Evolutionary conservation across 2,888 invertebrate genomes (phyloP).

Genomic region (Catocala fraxini): DNA sequence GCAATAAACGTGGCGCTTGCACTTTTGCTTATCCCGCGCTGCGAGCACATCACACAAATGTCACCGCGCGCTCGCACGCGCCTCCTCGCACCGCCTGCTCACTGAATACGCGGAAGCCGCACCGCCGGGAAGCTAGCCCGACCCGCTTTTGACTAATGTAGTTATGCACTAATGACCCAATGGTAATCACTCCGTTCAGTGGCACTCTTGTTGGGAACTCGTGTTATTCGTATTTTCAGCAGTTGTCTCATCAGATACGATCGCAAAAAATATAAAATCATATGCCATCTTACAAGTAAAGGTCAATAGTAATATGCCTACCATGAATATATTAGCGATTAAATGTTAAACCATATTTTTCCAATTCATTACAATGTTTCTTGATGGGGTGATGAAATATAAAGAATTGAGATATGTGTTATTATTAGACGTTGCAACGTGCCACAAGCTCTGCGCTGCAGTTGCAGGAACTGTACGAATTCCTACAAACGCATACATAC

Average conservation of each 20-base stretch:
- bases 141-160: background rate
- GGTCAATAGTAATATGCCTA: too few species aligned
- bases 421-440: conserved; percentile 33
- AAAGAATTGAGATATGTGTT: background rate
- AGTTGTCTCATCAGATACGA: too few species aligned
- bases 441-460: background rate
- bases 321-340: too few species aligned
- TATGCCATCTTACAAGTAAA: too few species aligned
- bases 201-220: too few species aligned
- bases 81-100: background rate
- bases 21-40: conserved; percentile 15
- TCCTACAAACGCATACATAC: conserved; percentile 16
- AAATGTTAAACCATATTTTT: too few species aligned
- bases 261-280: too few species aligned
- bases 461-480: conserved; percentile 23
- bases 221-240: too few species aligned
- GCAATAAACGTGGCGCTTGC: conserved; percentile 43
- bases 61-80: background rate
- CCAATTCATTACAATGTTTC: too few species aligned
- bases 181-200: background rate
- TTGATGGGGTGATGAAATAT: too few species aligned
- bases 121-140: background rate
- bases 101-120: conserved; percentile 3
- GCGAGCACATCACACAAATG: background rate
- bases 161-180: conserved; percentile 1